A percentile compares a stretch with the other conserved stretches of the same genome.
Evolutionary conservation across 2,888 invertebrate genomes (phyloP).

Genomic region (Lagria hirta): DNA sequence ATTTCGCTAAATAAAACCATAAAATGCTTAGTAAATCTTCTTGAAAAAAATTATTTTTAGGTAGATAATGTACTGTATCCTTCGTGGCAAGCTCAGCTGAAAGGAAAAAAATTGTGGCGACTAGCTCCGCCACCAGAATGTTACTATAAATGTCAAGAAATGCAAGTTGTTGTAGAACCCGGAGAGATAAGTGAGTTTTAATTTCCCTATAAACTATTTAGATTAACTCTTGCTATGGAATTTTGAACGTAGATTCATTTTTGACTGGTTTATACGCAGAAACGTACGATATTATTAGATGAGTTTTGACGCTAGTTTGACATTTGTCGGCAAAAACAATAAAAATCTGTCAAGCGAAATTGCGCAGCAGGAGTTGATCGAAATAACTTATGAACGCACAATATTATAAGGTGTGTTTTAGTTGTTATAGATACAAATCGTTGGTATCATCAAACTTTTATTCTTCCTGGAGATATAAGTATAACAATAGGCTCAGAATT

Average conservation of each 20-base stretch:
- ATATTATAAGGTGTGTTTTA: too few species aligned
- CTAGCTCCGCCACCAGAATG: constrained; percentile 94
- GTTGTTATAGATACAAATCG: constrained; percentile 93
- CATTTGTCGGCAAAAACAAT: too few species aligned
- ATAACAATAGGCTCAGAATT: constrained; percentile 96
- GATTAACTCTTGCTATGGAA: not conserved
- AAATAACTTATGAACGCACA: too few species aligned
- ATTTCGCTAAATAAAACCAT: too few species aligned
- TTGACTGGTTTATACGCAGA: too few species aligned
- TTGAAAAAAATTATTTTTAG: constrained; percentile 55
- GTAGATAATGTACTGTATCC: constrained; percentile 91
- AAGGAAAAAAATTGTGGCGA: constrained; percentile 85
- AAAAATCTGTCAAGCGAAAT: too few species aligned
- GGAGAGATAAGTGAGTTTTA: constrained; percentile 90
- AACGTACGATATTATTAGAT: too few species aligned
- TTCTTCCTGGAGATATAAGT: constrained; percentile 85
- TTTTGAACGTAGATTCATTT: constrained; percentile 1
- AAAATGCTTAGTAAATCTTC: not conserved
- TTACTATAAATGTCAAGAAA: constrained; percentile 68
- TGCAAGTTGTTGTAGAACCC: constrained; percentile 73
- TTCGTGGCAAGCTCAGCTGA: constrained; percentile 96
- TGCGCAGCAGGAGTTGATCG: too few species aligned
- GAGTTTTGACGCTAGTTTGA: too few species aligned
- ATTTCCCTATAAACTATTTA: not conserved
- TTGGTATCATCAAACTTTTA: constrained; percentile 93